Evolutionary conservation across 2,797 vertebrate species (phyloP).

Genomic region (Rhabdomys pumilio): DNA sequence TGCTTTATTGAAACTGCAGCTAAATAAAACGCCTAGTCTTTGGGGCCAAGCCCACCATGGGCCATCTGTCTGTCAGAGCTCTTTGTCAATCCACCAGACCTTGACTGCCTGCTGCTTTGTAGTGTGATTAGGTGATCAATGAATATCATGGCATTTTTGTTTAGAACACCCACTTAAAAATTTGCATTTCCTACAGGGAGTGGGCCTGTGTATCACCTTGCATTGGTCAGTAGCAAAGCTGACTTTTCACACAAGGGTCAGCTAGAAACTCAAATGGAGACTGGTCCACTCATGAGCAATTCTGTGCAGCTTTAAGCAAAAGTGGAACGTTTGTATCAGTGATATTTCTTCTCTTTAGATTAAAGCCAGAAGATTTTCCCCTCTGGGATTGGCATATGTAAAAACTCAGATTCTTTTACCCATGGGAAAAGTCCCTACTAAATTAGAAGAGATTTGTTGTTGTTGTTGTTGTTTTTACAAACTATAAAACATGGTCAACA

Average conservation of each 20-base stretch:
- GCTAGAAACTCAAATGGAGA: constrained; percentile 36
- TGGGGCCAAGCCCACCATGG: not conserved
- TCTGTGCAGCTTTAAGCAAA: not conserved
- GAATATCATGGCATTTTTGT: not conserved
- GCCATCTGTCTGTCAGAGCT: not conserved
- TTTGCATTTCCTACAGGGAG: not conserved
- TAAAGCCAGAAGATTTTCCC: constrained; percentile 3
- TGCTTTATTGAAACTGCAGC: not conserved
- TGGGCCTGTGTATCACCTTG: not conserved
- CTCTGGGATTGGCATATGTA: not conserved
- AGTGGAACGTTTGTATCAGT: not conserved
- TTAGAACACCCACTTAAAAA: not conserved
- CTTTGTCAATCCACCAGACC: not conserved
- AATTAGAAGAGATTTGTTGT: not conserved
- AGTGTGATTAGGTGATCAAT: not conserved
- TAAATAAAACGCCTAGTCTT: not conserved
- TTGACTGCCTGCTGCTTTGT: not conserved
- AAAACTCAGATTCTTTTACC: not conserved
- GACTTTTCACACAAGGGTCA: constrained; percentile 12
- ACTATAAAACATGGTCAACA: not conserved
- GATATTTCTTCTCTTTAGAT: not conserved
- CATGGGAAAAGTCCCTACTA: not conserved
- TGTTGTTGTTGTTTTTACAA: not conserved
- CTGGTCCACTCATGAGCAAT: not conserved
- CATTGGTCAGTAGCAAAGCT: not conserved